These are phyloP conservation scores for Ploceus nigricollis DNA, from an alignment of 2,113 vertebrate species.

Conservation along the genomic window DNA sequence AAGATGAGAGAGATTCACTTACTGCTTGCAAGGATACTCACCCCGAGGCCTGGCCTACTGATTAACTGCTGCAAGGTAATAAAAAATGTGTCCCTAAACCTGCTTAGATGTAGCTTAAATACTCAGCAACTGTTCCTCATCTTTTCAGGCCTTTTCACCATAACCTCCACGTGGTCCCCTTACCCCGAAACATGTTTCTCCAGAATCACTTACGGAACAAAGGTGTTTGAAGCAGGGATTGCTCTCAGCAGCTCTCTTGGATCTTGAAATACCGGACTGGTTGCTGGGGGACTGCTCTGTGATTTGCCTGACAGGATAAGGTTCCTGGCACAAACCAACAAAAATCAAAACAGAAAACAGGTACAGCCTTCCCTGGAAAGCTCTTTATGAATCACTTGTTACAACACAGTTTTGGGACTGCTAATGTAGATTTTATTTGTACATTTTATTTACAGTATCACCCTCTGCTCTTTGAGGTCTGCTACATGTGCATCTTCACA, in stretches of 20 bases:
- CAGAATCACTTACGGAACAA: conserved; percentile 38
- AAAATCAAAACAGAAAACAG: neutral
- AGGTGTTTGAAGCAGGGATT: neutral
- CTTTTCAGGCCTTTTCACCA: neutral
- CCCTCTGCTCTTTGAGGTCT: neutral
- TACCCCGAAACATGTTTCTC: neutral
- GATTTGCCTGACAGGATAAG: conserved; percentile 4
- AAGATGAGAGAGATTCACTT: neutral
- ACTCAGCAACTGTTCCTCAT: neutral
- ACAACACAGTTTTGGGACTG: neutral
- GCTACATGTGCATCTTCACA: neutral
- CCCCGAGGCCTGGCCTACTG: neutral
- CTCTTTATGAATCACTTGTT: neutral
- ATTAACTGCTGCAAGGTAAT: neutral
- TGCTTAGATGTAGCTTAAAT: neutral
- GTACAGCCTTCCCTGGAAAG: neutral
- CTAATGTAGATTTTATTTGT: neutral
- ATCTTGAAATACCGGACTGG: conserved; percentile 21
- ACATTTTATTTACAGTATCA: neutral
- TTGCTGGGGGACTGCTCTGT: neutral
- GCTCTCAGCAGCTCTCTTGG: conserved; percentile 34
- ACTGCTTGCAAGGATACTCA: neutral
- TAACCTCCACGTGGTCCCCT: neutral
- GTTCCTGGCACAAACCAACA: conserved; percentile 18
- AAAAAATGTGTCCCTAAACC: neutral